Evolutionary conservation across 2,113 vertebrate genomes (phyloP), one percentile per base, ranked within the genome.

Genomic region (Percina caprodes): DNA sequence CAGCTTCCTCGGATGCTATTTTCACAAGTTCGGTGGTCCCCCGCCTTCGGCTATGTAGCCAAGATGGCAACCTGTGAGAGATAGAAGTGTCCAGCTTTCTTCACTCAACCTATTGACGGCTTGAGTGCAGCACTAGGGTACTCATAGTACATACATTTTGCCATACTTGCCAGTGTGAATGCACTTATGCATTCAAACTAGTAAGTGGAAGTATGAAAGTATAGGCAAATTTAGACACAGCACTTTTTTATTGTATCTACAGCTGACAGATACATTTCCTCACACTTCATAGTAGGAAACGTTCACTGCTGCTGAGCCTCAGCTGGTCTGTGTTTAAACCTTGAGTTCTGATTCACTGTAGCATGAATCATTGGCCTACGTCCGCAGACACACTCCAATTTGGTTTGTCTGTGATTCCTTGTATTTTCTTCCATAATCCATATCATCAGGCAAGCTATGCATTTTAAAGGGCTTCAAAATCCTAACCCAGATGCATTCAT

Each of bases 311-410:
- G 65, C 45, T 48, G 33, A 58, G 39, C 77, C 46, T 68, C 45
- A 48, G 30, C 19, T 62, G 15, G 82, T 82, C 81, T 66, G 68
- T 19, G 6, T 16, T 58, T 42, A 21, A 46, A 21, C 39, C 8
- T n/a, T 2, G 14, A 45, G 14, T 62, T 19, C 24, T 82, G 30
- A 39, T 74, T 59, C 39, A 42, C 39, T 42, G 39, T 15, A 33
- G 19, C 12, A 10, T 52, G 23, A 71, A 67, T 69, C 16, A 71
- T 1, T n/a, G 51, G 19, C 48, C 24, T 6, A 26, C 35, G 21
- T 42, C 33, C 52, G 14, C 9, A 79, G 45, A 63, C 18, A 21
- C 0, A 18, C 21, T 11, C 16, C 6, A 16, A 13, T 46, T 59
- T 42, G 24, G 11, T 30, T 48, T n/a, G n/a, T 69, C 39, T 60